Percentiles rank a stretch among this genome's conserved stretches.
Evolutionary conservation across 2,888 invertebrate species (phyloP).

Genomic region (Drosophila nr. medialis): DNA sequence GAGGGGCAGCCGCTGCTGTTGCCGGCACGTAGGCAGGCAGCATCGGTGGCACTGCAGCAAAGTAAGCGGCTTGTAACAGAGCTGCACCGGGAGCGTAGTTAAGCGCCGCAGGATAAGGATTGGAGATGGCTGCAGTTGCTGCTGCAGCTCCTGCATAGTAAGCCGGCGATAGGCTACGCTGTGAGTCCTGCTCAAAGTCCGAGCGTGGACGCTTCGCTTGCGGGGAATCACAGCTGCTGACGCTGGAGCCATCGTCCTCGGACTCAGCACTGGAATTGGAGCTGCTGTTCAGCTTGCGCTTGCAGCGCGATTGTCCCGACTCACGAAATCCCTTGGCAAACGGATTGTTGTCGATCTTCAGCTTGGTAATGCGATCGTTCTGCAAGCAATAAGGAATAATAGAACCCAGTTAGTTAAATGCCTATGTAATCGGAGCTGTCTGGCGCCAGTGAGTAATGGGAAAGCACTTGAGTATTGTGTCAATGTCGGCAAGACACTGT

Average conservation of each 20-base stretch:
- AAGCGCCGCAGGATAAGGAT: constrained; percentile 30
- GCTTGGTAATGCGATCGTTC: constrained; percentile 94
- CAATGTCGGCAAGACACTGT: constrained; percentile 25
- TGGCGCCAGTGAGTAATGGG: constrained; percentile 56
- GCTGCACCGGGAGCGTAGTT: constrained; percentile 36
- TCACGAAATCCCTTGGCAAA: constrained; percentile 97
- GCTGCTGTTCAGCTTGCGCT: constrained; percentile 87
- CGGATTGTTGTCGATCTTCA: constrained; percentile 97
- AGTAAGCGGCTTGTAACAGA: constrained; percentile 66
- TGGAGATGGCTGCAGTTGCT: constrained; percentile 2
- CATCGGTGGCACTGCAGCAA: constrained; percentile 58
- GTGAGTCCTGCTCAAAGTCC: constrained; percentile 81
- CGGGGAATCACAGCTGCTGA: constrained; percentile 74
- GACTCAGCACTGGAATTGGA: constrained; percentile 64
- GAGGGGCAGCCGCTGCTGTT: background rate
- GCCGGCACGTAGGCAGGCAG: constrained; percentile 31
- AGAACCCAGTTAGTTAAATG: constrained; percentile 27
- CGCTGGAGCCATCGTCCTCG: constrained; percentile 80
- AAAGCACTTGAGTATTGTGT: constrained; percentile 58
- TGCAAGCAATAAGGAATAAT: constrained; percentile 82
- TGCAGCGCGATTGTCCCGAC: constrained; percentile 91
- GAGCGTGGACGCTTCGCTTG: constrained; percentile 79
- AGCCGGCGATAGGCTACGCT: constrained; percentile 63
- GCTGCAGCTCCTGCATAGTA: constrained; percentile 44
- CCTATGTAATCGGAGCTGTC: constrained; percentile 52